Evolutionary conservation across 2,797 vertebrate species (phyloP).

Genomic region (Muscicapa comitata): DNA sequence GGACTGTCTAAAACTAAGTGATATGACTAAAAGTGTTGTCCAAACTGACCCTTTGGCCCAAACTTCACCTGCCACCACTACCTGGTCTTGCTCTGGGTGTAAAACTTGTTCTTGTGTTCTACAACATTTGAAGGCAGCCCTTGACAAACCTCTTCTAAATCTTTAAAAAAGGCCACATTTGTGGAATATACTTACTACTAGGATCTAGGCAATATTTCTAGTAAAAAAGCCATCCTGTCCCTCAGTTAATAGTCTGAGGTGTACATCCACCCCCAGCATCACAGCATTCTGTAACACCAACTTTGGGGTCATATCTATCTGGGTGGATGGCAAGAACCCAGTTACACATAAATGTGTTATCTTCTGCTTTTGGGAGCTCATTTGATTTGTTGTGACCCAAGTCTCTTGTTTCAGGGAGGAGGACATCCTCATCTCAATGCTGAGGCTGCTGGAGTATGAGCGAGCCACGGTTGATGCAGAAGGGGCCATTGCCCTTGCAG

Average conservation of each 20-base stretch:
- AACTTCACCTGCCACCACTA: not conserved
- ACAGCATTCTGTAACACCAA: not conserved
- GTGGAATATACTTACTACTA: not conserved
- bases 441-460: slow-evolving; percentile 89
- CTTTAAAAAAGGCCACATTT: not conserved
- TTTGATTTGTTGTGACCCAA: not conserved
- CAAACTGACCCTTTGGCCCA: not conserved
- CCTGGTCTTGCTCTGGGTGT: not conserved
- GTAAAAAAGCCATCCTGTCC: not conserved
- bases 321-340: not conserved
- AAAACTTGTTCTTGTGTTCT: not conserved
- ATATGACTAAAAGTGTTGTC: not conserved
- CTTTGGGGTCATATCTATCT: not conserved
- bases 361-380: not conserved
- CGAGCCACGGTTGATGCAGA: slow-evolving; percentile 84
- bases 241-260: not conserved
- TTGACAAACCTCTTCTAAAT: not conserved
- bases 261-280: not conserved
- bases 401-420: slow-evolving; percentile 69
- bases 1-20: not conserved
- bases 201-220: not conserved
- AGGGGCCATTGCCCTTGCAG: slow-evolving; percentile 87
- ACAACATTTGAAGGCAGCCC: not conserved
- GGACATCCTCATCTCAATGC: slow-evolving; percentile 84
- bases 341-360: not conserved